These are phyloP conservation scores for Portunus trituberculatus DNA, from an alignment of 1,140 invertebrate genomes.

Conservation along the genomic window DNA sequence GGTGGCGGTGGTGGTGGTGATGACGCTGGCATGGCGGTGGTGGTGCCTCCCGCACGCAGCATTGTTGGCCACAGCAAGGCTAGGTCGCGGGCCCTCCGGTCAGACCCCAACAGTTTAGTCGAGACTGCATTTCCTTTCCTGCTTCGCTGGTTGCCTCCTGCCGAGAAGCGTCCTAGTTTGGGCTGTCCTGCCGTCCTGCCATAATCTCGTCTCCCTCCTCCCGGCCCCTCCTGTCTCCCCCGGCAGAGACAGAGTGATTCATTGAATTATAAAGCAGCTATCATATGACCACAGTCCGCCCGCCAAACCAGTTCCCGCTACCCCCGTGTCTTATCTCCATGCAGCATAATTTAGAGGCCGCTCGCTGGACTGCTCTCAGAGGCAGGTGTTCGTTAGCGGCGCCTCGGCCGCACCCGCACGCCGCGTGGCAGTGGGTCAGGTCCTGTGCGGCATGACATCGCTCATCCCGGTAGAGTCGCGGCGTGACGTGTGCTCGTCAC, in stretches of 20 bases:
- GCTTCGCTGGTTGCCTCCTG: neutral
- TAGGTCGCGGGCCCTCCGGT: too few species aligned
- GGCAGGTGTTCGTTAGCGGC: neutral
- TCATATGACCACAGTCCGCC: neutral
- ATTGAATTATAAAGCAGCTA: neutral
- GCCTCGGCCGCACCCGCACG: neutral
- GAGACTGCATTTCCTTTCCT: neutral
- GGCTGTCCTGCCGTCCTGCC: too few species aligned
- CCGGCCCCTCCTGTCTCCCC: neutral
- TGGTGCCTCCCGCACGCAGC: neutral
- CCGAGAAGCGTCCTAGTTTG: neutral
- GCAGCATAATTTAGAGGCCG: neutral
- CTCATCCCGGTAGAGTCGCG: neutral
- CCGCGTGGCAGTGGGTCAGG: neutral
- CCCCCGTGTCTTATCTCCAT: neutral
- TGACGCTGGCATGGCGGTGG: neutral
- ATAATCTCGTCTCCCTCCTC: neutral
- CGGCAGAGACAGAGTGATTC: too few species aligned
- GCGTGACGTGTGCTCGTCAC: neutral
- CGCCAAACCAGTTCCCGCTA: neutral
- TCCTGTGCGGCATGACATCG: neutral
- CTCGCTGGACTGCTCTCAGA: neutral
- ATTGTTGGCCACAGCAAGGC: neutral
- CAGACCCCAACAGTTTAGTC: too few species aligned
- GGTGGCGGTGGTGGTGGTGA: neutral